Conservation (phyloP, 1,140 invertebrate species). For the Pseudomyrmex sp. region DNA sequence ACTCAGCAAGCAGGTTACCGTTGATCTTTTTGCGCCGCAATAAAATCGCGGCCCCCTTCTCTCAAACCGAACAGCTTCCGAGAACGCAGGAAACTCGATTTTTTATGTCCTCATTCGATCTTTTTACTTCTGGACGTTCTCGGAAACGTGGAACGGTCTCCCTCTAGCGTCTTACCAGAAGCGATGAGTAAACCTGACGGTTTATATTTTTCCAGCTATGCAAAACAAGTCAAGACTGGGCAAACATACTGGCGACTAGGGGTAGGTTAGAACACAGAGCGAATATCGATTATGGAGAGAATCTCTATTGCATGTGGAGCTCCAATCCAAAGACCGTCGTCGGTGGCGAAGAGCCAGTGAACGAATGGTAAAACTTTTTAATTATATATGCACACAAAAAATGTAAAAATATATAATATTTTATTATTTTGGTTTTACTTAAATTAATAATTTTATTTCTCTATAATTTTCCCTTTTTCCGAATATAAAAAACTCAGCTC, state of each 20-base stretch:
- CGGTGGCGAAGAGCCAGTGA: constrained; percentile 89
- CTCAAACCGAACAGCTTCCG: constrained; percentile 5
- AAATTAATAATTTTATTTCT: neutral
- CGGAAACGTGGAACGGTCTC: neutral
- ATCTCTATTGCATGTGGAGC: constrained; percentile 92
- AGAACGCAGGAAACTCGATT: constrained; percentile 21
- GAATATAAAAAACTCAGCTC: neutral
- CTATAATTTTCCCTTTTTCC: neutral
- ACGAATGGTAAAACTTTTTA: constrained; percentile 88
- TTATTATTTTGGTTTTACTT: neutral
- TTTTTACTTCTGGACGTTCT: neutral
- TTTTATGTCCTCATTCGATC: neutral
- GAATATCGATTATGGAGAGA: constrained; percentile 92
- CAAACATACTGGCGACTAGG: constrained; percentile 89
- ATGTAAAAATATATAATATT: too few species aligned
- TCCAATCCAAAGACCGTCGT: constrained; percentile 89
- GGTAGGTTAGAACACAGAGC: constrained; percentile 91
- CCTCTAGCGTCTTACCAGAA: constrained; percentile 4
- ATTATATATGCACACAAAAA: neutral
- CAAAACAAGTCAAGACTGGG: constrained; percentile 93
- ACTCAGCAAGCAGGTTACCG: constrained; percentile 89
- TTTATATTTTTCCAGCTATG: constrained; percentile 84
- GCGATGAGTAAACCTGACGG: neutral
- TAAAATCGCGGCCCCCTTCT: neutral
- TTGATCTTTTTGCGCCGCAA: constrained; percentile 46